Base-by-base conservation (phyloP, 2,888 invertebrate species). In the Leptopilina myrica region DNA sequence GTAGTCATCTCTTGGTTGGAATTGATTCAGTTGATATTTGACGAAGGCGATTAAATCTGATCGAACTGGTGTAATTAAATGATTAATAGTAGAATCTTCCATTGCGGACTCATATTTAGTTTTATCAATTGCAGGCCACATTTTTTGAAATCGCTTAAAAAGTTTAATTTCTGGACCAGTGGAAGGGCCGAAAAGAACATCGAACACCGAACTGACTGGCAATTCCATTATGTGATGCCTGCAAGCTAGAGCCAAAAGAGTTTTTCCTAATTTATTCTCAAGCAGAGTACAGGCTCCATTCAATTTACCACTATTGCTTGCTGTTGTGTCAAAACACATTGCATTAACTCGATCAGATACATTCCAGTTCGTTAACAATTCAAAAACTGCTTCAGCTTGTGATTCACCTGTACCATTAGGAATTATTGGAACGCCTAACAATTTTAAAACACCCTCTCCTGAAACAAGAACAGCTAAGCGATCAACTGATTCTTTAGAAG, bases 291-390 rank as follows among this genome's bases (percentile, higher is more conserved):
- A 85, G n/a, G 84, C 79, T 73, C 85, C 87, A 66, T 82, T 83
- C 8, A 75, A 0, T 66, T 75, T 83, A 65, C 85, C 88, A 15
- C 85, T 82, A 79, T 88, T 88, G 20, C 82, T 76, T 75, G 82
- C 78, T 15, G 85, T 81, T 43, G 86, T 86, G 53, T 87, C 85
- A 77, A 83, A 87, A 81, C 86, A 85, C 78, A 83, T 81, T 12
- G 79, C 84, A 81, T 81, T 82, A 2, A 84, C 77, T 8, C 76
- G 69, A n/a, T 78, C 69, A 33, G 15, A 11, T 8, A 84, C n/a
- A 62, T 82, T 80, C 84, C 82, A 84, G 33, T 79, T 78, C 40
- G 78, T 76, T 43, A 82, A 56, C 14, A 78, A 66, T 53, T 81
- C 77, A 43, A 76, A 26, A 26, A 26, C 26, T 26, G 26, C 26